Conservation (phyloP, 1,140 invertebrate genomes). For the Euwallacea similis region DNA sequence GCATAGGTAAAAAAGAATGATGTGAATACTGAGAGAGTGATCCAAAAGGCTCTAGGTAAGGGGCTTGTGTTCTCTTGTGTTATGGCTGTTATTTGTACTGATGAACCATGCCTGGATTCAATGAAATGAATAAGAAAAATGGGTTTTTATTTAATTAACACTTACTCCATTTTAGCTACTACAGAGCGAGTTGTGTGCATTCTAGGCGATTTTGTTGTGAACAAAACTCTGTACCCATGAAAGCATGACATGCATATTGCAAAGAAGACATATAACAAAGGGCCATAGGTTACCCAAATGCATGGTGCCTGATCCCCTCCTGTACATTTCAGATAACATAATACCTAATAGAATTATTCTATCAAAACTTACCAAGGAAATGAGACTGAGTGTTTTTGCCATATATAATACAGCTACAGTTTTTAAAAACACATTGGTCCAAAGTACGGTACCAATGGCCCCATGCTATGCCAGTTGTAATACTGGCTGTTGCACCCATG, state of each 20-base stretch:
- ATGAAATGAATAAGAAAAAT: too few relatives aligned
- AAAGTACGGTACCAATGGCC: slow-evolving; percentile 60
- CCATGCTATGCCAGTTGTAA: slow-evolving; percentile 56
- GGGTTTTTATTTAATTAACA: not conserved
- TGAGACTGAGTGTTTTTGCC: slow-evolving; percentile 55
- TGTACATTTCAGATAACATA: slow-evolving; percentile 20
- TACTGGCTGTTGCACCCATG: slow-evolving; percentile 53
- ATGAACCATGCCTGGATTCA: slow-evolving; percentile 50
- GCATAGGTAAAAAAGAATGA: slow-evolving; percentile 55
- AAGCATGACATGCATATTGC: slow-evolving; percentile 55
- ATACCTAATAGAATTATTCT: slow-evolving; percentile 12
- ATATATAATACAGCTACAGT: slow-evolving; percentile 63
- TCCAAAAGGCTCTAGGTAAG: slow-evolving; percentile 56
- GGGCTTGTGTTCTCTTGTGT: slow-evolving; percentile 51
- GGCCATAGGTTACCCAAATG: slow-evolving; percentile 57
- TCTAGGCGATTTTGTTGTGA: slow-evolving; percentile 50
- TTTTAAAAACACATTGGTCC: slow-evolving; percentile 56
- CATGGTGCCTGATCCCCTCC: slow-evolving; percentile 58
- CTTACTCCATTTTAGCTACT: slow-evolving; percentile 50
- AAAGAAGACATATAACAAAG: slow-evolving; percentile 54
- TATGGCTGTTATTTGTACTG: slow-evolving; percentile 52
- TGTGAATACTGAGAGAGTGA: slow-evolving; percentile 53
- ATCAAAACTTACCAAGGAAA: slow-evolving; percentile 52
- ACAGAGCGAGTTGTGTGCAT: slow-evolving; percentile 49
- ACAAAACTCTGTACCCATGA: slow-evolving; percentile 59